Percentiles rank a stretch among this genome's conserved stretches.
These are phyloP conservation scores for Geopemphigus sp. DNA, from an alignment of 1,140 invertebrate genomes.

Conservation along the genomic window DNA sequence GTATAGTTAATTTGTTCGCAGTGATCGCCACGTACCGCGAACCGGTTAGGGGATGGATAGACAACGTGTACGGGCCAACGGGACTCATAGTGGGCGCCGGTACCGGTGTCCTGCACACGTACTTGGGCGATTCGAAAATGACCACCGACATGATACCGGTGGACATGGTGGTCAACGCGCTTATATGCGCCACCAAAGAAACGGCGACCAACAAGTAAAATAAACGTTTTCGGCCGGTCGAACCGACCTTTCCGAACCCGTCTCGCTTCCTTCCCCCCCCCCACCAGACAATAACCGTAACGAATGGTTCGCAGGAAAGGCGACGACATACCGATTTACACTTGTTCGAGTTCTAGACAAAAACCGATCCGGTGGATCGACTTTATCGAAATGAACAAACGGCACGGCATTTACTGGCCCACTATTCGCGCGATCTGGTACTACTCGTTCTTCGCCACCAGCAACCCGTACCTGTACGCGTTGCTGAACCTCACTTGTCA, in stretches of 20 bases:
- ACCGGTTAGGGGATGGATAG: slow-evolving; percentile 74
- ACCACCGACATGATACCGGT: slow-evolving; percentile 82
- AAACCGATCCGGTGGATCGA: slow-evolving; percentile 68
- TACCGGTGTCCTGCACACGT: slow-evolving; percentile 68
- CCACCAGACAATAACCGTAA: too few species aligned
- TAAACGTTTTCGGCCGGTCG: neutral
- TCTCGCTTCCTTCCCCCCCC: too few species aligned
- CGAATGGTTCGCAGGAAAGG: neutral
- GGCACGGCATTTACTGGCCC: slow-evolving; percentile 53
- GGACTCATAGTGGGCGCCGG: slow-evolving; percentile 63
- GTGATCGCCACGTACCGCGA: slow-evolving; percentile 82
- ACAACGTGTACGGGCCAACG: slow-evolving; percentile 80
- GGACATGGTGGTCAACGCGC: slow-evolving; percentile 79
- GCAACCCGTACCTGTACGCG: slow-evolving; percentile 57
- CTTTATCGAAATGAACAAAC: slow-evolving; percentile 55
- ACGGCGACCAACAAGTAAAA: slow-evolving; percentile 48
- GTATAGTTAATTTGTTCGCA: slow-evolving; percentile 55
- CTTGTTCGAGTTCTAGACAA: slow-evolving; percentile 67
- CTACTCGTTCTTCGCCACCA: slow-evolving; percentile 59
- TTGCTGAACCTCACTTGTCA: slow-evolving; percentile 57
- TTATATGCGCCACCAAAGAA: slow-evolving; percentile 68
- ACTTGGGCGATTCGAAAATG: slow-evolving; percentile 57
- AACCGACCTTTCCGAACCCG: too few species aligned
- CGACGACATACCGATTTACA: slow-evolving; percentile 61
- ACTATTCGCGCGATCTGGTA: slow-evolving; percentile 61